Evolutionary conservation across 2,888 invertebrate genomes (phyloP).

Genomic region (Meiosimyza decipiens): DNA sequence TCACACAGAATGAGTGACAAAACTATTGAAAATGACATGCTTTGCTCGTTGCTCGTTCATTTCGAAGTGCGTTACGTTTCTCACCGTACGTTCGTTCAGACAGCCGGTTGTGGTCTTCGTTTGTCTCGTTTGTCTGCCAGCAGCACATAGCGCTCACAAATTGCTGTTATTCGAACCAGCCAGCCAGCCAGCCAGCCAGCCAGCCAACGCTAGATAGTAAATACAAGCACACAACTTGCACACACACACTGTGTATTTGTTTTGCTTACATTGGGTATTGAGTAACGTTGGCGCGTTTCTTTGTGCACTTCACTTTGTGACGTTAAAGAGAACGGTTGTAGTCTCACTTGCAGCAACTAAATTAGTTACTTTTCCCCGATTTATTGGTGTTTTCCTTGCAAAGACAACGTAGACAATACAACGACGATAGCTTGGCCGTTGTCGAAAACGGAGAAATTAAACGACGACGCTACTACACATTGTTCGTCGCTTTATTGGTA

Average conservation of each 20-base stretch:
- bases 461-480: slow-evolving; percentile 7
- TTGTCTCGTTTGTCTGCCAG: not conserved
- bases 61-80: slow-evolving; percentile 20
- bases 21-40: slow-evolving; percentile 14
- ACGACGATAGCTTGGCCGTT: no score
- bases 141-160: not conserved
- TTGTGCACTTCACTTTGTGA: slow-evolving; percentile 44
- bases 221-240: no score
- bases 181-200: no score
- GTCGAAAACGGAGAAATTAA: not conserved
- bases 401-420: no score
- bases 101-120: slow-evolving; percentile 5
- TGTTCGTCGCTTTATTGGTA: slow-evolving; percentile 9
- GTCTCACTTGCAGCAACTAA: not conserved
- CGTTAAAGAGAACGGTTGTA: slow-evolving; percentile 43
- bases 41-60: slow-evolving; percentile 15
- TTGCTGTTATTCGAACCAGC: no score
- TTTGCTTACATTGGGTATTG: slow-evolving; percentile 34
- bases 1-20: not conserved
- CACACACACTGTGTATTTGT: not conserved
- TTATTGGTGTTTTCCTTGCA: not conserved
- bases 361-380: not conserved
- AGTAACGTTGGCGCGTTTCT: slow-evolving; percentile 41
- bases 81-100: slow-evolving; percentile 20
- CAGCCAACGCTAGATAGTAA: no score